Conservation (phyloP, 1,140 invertebrate species). For the Microplitis mediator region DNA sequence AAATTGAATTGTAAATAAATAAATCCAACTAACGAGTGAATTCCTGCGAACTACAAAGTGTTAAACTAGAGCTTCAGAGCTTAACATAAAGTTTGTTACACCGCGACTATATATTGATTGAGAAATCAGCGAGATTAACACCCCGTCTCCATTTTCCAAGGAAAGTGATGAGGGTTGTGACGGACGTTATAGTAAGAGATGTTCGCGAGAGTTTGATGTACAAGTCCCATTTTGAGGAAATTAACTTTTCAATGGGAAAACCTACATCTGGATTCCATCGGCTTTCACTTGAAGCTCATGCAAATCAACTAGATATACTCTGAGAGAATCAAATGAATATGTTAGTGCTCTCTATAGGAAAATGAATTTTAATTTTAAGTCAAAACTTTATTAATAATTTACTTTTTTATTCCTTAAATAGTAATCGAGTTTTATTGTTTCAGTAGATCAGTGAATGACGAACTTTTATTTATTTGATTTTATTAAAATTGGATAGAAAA, state of each 20-base stretch:
- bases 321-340: neutral
- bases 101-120: neutral
- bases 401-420: neutral
- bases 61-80: too few species aligned
- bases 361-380: neutral
- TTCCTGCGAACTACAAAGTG: too few species aligned
- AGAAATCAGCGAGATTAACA: neutral
- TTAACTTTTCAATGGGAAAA: constrained; percentile 8
- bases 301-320: neutral
- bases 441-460: too few species aligned
- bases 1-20: too few species aligned
- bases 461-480: too few species aligned
- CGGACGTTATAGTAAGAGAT: neutral
- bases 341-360: neutral
- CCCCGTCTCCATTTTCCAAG: neutral
- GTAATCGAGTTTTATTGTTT: neutral
- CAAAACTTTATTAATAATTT: neutral
- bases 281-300: constrained; percentile 3
- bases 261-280: constrained; percentile 1
- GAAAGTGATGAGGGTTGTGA: constrained; percentile 1
- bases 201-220: neutral
- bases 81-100: too few species aligned
- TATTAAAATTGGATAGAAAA: too few species aligned
- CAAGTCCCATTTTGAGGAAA: constrained; percentile 6
- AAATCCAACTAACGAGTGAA: too few species aligned